Conservation (phyloP, 2,888 invertebrate species). For the Danaus chrysippus region DNA sequence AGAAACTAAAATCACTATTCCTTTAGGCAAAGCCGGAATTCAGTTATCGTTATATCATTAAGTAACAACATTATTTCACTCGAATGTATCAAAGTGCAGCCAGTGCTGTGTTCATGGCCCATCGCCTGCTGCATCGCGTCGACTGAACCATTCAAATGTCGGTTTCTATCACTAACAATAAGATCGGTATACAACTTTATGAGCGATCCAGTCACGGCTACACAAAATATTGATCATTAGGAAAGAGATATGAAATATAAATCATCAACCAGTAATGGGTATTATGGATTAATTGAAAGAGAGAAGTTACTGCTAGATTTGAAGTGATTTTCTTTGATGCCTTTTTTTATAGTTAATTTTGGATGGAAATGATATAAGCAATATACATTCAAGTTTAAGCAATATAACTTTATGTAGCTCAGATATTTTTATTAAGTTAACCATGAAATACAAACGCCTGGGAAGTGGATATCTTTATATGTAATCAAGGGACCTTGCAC, state of each 20-base stretch:
- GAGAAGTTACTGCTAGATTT: no score
- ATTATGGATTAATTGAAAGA: no score
- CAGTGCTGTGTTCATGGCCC: no score
- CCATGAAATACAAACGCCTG: neutral
- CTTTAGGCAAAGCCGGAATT: no score
- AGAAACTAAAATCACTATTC: no score
- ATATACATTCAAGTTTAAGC: neutral
- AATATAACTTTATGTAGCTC: neutral
- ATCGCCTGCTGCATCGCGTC: no score
- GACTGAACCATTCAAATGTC: constrained; percentile 30
- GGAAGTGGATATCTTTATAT: constrained; percentile 8
- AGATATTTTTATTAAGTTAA: neutral
- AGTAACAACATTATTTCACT: no score
- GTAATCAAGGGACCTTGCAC: constrained; percentile 24
- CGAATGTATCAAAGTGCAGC: no score
- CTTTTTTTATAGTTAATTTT: no score
- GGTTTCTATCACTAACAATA: constrained; percentile 21
- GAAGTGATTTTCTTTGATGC: no score
- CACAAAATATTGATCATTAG: neutral
- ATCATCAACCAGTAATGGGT: neutral
- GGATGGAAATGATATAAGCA: no score
- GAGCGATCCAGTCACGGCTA: neutral
- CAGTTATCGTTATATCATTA: no score
- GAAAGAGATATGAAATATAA: neutral
- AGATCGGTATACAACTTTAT: constrained; percentile 16